Conservation (phyloP, 1,140 invertebrate genomes). For the Eriosoma lanigerum region DNA sequence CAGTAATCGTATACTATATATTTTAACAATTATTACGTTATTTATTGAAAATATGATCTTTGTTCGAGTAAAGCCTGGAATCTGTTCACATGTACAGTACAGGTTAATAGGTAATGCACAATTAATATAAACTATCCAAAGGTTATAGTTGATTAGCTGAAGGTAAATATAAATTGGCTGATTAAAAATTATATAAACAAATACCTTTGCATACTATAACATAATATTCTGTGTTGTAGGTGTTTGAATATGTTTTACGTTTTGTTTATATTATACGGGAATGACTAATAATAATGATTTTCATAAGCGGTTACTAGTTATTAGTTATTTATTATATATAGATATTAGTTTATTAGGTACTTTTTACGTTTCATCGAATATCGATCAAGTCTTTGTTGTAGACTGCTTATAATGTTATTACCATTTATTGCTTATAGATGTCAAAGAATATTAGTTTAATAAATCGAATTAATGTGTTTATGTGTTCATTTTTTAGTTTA, state of each 20-base stretch:
- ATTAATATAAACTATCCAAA: slow-evolving; percentile 31
- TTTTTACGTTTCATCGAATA: not conserved
- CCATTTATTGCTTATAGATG: not conserved
- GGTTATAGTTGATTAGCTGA: slow-evolving; percentile 29
- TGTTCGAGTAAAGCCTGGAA: not conserved
- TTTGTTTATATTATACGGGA: not conserved
- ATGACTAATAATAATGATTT: not conserved
- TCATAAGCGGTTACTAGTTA: not conserved
- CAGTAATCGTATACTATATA: not conserved
- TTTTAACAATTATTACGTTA: not conserved
- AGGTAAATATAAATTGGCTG: slow-evolving; percentile 26
- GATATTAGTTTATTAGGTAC: not conserved
- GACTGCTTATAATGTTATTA: not conserved
- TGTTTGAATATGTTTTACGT: not conserved
- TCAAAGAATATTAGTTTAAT: not conserved
- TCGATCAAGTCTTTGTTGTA: not conserved
- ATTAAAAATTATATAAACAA: slow-evolving; percentile 3
- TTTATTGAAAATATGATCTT: not conserved
- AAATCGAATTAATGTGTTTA: not conserved
- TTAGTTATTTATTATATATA: too few species aligned
- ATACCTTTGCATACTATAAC: slow-evolving; percentile 31
- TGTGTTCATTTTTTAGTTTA: not conserved
- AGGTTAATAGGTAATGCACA: slow-evolving; percentile 37
- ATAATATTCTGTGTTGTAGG: not conserved
- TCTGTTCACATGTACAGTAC: not conserved